These are phyloP conservation scores for human DNA, from an alignment of 2,113 vertebrate species.

Conservation along the genomic window GRCh38 chr4:152156501-152157000, in stretches of 20 bases:
- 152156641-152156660: too few relatives aligned
- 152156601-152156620: not conserved
- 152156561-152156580: not conserved
- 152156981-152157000: not conserved
- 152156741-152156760: not conserved
- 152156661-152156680: not conserved
- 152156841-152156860: not conserved
- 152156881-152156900: not conserved
- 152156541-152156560: not conserved
- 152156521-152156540: not conserved
- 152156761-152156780: not conserved
- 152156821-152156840: not conserved
- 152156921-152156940: not conserved
- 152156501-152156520: not conserved
- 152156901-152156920: not conserved
- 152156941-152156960: too few relatives aligned
- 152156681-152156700: not conserved
- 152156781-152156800: not conserved
- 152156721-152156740: not conserved
- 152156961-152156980: not conserved
- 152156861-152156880: fast-evolving
- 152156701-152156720: not conserved
- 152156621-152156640: not conserved
- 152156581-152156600: not conserved
- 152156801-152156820: not conserved